phyloP scores from a whole-genome alignment of 2,113 vertebrate genomes.

The Danionella cerebrum region DNA sequence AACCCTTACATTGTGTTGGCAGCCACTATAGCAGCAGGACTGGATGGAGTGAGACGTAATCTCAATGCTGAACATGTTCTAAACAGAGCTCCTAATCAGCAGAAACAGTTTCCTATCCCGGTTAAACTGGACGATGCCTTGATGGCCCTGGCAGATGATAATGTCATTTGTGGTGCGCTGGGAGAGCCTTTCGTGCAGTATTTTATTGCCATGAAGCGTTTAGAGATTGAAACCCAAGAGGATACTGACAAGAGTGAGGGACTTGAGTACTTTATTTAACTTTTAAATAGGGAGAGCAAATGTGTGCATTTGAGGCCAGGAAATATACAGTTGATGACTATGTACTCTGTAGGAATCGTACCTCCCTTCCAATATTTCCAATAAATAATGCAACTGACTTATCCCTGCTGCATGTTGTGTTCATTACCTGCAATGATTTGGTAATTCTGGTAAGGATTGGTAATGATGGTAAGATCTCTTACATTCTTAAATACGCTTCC shows the following conservation, averaged over 20 bases:
- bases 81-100: constrained; percentile 51
- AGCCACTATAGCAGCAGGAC: constrained; percentile 79
- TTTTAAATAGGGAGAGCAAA: neutral
- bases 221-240: constrained; percentile 86
- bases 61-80: constrained; percentile 52
- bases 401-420: neutral
- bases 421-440: no score
- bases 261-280: constrained; percentile 89
- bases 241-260: constrained; percentile 85
- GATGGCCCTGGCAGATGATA: constrained; percentile 69
- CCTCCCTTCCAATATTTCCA: neutral
- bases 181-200: constrained; percentile 82
- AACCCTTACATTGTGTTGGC: constrained; percentile 87
- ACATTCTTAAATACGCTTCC: no score
- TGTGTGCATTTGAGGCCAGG: neutral
- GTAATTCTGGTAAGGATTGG: no score
- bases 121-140: constrained; percentile 84
- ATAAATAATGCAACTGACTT: neutral
- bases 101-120: constrained; percentile 64
- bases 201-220: constrained; percentile 86
- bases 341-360: neutral
- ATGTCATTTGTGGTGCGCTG: constrained; percentile 68
- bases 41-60: constrained; percentile 76
- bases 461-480: no score
- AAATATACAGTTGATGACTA: neutral